Evolutionary conservation across 2,113 vertebrate species (phyloP), one percentile per base, ranked within the genome.

Genomic region (Campylorhamphus procurvoides): DNA sequence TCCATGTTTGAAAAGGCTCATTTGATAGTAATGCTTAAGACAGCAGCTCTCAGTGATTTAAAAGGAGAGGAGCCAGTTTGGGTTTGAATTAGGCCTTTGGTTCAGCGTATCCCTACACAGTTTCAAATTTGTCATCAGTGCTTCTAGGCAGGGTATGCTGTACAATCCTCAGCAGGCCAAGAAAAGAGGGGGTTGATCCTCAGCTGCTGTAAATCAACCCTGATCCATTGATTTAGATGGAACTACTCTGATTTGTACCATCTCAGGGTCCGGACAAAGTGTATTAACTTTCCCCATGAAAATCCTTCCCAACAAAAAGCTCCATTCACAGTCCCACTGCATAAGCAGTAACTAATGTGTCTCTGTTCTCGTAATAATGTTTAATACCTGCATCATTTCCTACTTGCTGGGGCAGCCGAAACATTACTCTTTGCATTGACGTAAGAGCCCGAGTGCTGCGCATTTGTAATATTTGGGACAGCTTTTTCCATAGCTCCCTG

Each of bases 21-120:
- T 86, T 96, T 98, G 97, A 97, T 97, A 97, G 96, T 88, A 96
- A 93, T 90, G 42, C 97, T 97, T 94, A 87, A 97, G 97, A 93
- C 91, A 92, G 93, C 95, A 91, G 86, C 72, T 56, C 95, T 77
- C 60, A 35, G 91, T 95, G 96, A 96, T 97, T 98, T 96, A 97
- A 91, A 96, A 97, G 96, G 94, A 97, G 97, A 96, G 93, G 74
- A 97, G 92, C 92, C 90, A 56, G 89, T 95, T 94, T 96, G 96
- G 77, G 96, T 94, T 96, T 93, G 96, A 97, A 95, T 94, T 90
- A 88, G 93, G 84, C 83, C 93, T 96, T 94, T 37, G 87, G 75
- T 97, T 94, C 94, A 91, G 86, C 11, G 18, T 95, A 94, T 95
- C 94, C 94, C 77, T 89, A 96, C 93, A 77, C 80, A 63, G 85